Evolutionary conservation across 2,888 invertebrate genomes (phyloP), one percentile per base, ranked within the genome.

Genomic region (Drosophila austrosaltans): DNA sequence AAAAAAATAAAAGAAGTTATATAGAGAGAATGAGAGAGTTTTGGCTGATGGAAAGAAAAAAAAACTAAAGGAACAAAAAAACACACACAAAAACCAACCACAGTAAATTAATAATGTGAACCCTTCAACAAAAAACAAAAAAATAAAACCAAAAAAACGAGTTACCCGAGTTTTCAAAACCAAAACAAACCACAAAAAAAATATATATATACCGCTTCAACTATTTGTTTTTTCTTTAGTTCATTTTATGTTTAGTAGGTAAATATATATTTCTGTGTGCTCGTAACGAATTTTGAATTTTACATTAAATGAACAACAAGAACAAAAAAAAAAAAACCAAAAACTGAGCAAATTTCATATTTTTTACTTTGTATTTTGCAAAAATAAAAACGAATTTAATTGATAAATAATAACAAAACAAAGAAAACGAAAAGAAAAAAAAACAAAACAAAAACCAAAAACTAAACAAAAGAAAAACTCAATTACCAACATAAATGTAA

Each of bases 171-270:
- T 83, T 83, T 79, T 68, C 87, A 48, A 48, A 20, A 48, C 30
- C 28, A 32, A 54, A 53, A 22, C 7, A 36, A 36, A 36, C 32
- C 7, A 32, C 7, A 36, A 7, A 36, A 36, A 36, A 36, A 36
- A 36, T 4, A 36, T 8, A 36, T 8, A 36, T 36, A 36, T 36
- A 84, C 75, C 87, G 89, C 84, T 84, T 84, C 87, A 77, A 83
- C 79, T 88, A 85, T 87, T 83, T 88, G 58, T 76, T 72, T 84
- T 48, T 48, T 25, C 25, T 48, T 88, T 88, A 84, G 89, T 88
- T 88, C 81, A 86, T 79, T 84, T 84, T 79, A 88, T 84, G 83
- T 84, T 84, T 84, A 84, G 84, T 89, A 87, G 84, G 89, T 88
- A 89, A 89, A 73, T 81, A 44, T 44, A 73, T 81, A 30, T 48